Conservation (phyloP, 2,888 invertebrate genomes). For the Cheilosia variabilis region DNA sequence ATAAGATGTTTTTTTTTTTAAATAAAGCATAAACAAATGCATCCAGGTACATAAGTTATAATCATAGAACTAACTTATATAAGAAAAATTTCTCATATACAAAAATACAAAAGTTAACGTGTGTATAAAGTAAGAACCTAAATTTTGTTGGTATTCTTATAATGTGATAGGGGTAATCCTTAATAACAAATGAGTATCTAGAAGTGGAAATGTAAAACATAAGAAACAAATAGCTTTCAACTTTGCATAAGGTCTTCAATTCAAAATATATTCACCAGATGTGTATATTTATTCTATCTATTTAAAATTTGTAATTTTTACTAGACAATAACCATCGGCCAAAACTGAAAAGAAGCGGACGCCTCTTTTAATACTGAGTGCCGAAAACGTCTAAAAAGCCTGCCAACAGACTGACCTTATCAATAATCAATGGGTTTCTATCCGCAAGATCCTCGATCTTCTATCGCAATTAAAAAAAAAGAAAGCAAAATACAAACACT, state of each 20-base stretch:
- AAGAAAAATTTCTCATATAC: slow-evolving; percentile 11
- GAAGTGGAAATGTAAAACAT: not conserved
- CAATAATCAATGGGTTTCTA: slow-evolving; percentile 33
- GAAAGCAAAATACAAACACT: slow-evolving; percentile 7
- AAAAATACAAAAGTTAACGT: not conserved
- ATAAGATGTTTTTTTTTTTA: slow-evolving; percentile 18
- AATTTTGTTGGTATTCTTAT: not conserved
- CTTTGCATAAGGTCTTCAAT: not conserved
- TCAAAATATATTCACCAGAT: not conserved
- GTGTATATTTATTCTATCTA: slow-evolving; percentile 26
- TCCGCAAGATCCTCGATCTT: slow-evolving; percentile 2
- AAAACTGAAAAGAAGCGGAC: slow-evolving; percentile 11
- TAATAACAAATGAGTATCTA: slow-evolving; percentile 5
- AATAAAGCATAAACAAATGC: slow-evolving; percentile 55
- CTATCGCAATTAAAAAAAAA: slow-evolving; percentile 11
- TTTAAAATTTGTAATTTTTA: not conserved
- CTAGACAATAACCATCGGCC: not conserved
- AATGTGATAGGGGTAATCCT: not conserved
- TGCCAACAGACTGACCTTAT: slow-evolving; percentile 10
- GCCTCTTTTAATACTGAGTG: slow-evolving; percentile 36
- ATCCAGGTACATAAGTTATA: slow-evolving; percentile 60
- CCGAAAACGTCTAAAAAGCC: slow-evolving; percentile 7
- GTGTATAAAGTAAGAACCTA: not conserved
- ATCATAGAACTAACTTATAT: slow-evolving; percentile 47
- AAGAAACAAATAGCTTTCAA: not conserved